Conservation (phyloP, 2,888 invertebrate species). For the Timema cristinae region DNA sequence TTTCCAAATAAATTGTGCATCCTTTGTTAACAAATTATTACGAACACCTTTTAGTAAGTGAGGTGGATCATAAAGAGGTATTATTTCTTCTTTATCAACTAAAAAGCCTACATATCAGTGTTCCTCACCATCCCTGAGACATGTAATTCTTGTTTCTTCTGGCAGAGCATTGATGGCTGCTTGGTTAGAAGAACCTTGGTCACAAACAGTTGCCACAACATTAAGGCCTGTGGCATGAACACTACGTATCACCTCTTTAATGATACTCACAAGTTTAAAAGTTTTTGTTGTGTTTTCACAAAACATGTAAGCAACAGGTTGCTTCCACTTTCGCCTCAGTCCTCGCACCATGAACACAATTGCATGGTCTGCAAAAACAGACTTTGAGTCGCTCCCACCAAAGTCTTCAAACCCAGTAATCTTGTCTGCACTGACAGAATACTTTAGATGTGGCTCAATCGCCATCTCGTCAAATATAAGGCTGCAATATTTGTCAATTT, state of each 20-base stretch:
- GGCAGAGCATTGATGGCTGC: conserved; percentile 12
- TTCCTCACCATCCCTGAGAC: not conserved
- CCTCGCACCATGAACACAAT: conserved; percentile 27
- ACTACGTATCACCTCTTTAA: conserved; percentile 22
- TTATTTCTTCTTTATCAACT: conserved; percentile 21
- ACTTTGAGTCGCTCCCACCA: conserved; percentile 20
- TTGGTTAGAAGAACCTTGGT: conserved; percentile 23
- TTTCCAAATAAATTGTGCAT: not conserved
- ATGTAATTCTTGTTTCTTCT: not conserved
- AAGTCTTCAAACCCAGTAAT: conserved; percentile 26
- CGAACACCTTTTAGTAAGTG: conserved; percentile 22
- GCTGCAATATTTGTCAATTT: conserved; percentile 17
- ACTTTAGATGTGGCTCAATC: conserved; percentile 14
- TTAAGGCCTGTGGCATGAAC: conserved; percentile 21
- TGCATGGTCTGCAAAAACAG: conserved; percentile 25
- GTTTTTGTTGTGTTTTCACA: conserved; percentile 21
- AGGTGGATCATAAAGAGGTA: conserved; percentile 24
- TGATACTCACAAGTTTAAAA: conserved; percentile 13
- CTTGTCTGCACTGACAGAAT: conserved; percentile 15
- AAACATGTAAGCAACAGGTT: conserved; percentile 24
- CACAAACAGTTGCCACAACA: conserved; percentile 24
- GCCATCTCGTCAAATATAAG: conserved; percentile 23
- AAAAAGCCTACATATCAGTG: conserved; percentile 14
- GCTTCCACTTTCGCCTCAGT: conserved; percentile 22
- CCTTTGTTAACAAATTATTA: conserved; percentile 20